These are phyloP conservation scores for Tolmerus cingulatus DNA, from an alignment of 2,888 invertebrate genomes.

Conservation along the genomic window DNA sequence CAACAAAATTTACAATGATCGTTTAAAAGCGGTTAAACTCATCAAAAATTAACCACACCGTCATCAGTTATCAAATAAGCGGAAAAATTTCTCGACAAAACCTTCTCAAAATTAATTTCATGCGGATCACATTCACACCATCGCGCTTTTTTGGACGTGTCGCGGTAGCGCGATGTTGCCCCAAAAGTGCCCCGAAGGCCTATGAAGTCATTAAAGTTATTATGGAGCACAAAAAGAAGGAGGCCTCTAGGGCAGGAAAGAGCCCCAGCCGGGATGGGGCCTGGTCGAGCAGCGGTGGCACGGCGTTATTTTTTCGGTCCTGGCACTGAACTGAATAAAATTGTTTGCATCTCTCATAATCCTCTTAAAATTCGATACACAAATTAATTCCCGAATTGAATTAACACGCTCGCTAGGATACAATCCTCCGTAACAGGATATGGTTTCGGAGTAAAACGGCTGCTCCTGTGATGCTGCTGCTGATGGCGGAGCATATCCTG, in stretches of 20 bases:
- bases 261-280: background rate
- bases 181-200: background rate
- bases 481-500: background rate
- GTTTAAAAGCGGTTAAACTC: background rate
- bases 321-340: conserved; percentile 34
- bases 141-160: background rate
- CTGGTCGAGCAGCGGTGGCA: background rate
- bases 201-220: background rate
- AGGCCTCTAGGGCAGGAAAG: background rate
- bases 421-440: conserved; percentile 28
- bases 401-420: conserved; percentile 34
- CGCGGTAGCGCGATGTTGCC: background rate
- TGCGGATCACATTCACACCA: background rate
- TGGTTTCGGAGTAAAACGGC: conserved; percentile 3
- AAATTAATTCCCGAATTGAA: conserved; percentile 34
- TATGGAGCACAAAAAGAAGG: background rate
- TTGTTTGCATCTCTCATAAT: conserved; percentile 28
- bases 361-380: conserved; percentile 36
- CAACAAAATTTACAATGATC: background rate
- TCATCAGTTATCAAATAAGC: background rate
- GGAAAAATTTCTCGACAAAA: background rate
- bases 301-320: background rate
- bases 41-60: background rate
- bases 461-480: conserved; percentile 3
- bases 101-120: background rate